Percentiles rank a stretch among this genome's conserved stretches.
phyloP scores from a whole-genome alignment of 2,113 vertebrate species.

The Bubalus kerabau region DNA sequence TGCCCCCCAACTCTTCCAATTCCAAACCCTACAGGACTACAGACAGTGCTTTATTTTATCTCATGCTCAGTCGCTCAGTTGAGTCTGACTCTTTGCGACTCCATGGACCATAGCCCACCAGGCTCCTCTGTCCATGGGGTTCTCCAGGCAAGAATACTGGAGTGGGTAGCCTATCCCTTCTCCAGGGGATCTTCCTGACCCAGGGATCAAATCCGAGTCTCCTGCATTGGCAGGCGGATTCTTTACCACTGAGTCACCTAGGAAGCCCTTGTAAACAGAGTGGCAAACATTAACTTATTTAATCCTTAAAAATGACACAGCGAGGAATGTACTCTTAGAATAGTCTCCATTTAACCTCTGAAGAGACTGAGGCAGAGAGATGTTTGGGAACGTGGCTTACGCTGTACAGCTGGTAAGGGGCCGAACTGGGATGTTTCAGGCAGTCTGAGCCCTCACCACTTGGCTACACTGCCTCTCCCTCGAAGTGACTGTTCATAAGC shows the following conservation, averaged over 20 bases:
- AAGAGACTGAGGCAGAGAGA: not conserved
- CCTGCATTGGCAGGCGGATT: not conserved
- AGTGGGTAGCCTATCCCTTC: not conserved
- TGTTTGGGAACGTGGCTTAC: fast-evolving
- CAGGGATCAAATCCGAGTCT: not conserved
- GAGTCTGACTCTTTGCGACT: not conserved
- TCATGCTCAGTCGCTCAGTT: not conserved
- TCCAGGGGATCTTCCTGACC: not conserved
- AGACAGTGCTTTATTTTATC: not conserved
- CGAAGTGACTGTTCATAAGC: not conserved
- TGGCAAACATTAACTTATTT: not conserved
- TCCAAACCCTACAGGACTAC: not conserved
- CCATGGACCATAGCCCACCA: not conserved
- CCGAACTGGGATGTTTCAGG: not conserved
- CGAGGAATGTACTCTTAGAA: no score
- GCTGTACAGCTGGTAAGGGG: not conserved
- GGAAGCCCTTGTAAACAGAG: not conserved
- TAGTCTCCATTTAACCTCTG: not conserved
- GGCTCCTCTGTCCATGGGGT: not conserved
- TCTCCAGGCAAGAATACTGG: not conserved
- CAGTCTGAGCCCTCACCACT: not conserved
- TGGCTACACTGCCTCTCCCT: not conserved
- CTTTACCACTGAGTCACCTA: not conserved
- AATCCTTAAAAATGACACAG: not conserved
- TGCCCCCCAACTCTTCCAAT: not conserved